These are phyloP conservation scores for Rhipidura dahli DNA, from an alignment of 2,113 vertebrate genomes.

Conservation along the genomic window DNA sequence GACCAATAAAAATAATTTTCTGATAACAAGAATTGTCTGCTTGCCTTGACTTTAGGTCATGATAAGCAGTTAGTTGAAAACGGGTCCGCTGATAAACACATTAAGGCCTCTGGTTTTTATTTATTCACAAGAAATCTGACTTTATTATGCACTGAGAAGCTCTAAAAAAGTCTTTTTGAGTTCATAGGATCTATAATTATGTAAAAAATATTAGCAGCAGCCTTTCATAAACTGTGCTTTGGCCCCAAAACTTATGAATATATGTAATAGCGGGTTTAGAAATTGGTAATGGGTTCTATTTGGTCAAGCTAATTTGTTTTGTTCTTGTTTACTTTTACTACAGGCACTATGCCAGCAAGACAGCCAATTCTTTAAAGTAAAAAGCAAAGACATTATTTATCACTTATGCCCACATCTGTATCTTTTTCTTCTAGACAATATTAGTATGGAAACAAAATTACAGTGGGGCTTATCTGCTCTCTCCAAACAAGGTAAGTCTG, in stretches of 20 bases:
- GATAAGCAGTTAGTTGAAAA: background rate
- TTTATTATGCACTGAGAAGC: background rate
- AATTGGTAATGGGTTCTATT: background rate
- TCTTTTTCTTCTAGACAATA: constrained; percentile 65
- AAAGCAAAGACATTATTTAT: background rate
- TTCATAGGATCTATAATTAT: background rate
- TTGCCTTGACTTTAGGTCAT: background rate
- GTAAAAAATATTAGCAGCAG: background rate
- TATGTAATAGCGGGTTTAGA: background rate
- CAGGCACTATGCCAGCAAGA: background rate
- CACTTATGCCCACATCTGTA: background rate
- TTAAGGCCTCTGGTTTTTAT: background rate
- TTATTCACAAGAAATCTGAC: background rate
- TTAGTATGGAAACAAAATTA: constrained; percentile 49
- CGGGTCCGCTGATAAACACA: background rate
- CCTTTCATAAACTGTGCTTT: background rate
- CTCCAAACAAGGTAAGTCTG: constrained; percentile 69
- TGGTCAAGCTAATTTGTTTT: background rate
- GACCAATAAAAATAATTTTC: background rate
- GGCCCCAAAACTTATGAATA: background rate
- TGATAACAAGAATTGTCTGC: background rate
- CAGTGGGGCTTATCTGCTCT: constrained; percentile 77
- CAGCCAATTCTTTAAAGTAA: background rate
- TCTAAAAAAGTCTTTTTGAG: background rate
- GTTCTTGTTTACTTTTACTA: background rate